Evolutionary conservation across 2,113 vertebrate genomes (phyloP).

Genomic region (Chloropsis hardwickii): DNA sequence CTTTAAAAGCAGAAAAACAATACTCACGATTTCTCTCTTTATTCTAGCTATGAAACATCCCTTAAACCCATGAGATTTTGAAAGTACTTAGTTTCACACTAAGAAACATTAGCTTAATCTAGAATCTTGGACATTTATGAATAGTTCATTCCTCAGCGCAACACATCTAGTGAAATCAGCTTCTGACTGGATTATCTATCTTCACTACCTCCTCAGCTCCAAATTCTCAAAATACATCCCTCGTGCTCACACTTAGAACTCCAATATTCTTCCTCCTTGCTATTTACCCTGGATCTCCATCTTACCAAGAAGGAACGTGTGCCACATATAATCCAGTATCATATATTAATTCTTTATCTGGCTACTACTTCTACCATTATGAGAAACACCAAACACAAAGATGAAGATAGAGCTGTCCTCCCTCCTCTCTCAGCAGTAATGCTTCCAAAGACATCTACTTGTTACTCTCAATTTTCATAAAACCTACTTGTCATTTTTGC

Average conservation of each 20-base stretch:
- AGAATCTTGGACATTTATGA: not conserved
- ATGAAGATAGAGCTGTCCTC: not conserved
- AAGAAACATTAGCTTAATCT: not conserved
- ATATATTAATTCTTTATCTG: not conserved
- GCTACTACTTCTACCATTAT: not conserved
- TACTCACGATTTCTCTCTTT: not conserved
- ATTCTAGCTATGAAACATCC: not conserved
- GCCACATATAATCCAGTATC: not conserved
- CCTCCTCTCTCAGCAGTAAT: not conserved
- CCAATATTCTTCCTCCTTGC: not conserved
- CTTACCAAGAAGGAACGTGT: not conserved
- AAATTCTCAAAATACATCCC: not conserved
- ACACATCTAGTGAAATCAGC: not conserved
- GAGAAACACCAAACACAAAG: not conserved
- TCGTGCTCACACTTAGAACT: not conserved
- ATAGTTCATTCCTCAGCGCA: not conserved
- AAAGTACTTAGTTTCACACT: not conserved
- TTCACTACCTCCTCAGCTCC: not conserved
- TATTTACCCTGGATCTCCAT: not conserved
- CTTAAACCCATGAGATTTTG: not conserved
- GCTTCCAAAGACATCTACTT: not conserved
- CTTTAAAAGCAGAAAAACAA: not conserved
- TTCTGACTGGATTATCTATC: not conserved
- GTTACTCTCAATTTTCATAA: not conserved
- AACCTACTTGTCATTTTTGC: not conserved